Base-by-base conservation (phyloP, 2,797 vertebrate species). In the Hypotaenidia okinawae region DNA sequence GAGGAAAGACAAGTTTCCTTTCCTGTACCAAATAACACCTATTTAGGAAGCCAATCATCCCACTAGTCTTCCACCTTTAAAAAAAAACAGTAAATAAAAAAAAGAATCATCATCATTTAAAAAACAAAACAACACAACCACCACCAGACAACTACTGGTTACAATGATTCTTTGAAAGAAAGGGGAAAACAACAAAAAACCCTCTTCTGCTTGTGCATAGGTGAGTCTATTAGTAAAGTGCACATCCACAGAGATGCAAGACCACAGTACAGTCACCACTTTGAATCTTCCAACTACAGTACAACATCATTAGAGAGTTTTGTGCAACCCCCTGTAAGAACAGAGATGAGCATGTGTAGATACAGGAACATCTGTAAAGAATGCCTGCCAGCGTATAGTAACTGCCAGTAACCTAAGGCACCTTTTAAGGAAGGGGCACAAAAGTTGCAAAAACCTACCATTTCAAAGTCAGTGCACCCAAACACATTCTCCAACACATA, bases 131-230 rank as follows among this genome's bases (percentile, higher is more conserved):
- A 21, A 47, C 47, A 47, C 47, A 47, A 47, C 49, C 13, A 51
- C 24, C 19, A 51, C 23, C 16, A 52, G 6, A 3, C 9, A 70
- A 22, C 45, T 76, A n/a, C 4, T n/a, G 0, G 5, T 33, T 86
- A 58, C 4, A 55, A 13, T 11, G 37, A 51, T 32, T 76, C 13
- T 72, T 76, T 58, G 25, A 90, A 73, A 3, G 7, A 54, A 77
- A 73, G 5, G 8, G 8, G 22, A 41, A 49, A 84, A 41, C 24
- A 33, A 6, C 24, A 67, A 55, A 59, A 19, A 2, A 81, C 15
- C n/a, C 8, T 57, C 41, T 37, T 43, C 27, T 51, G 28, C 15
- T 6, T 2, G 2, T 13, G 16, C 7, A 23, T 3, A 5, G 3
- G 6, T 5, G 13, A 69, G 22, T 23, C 52, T 72, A 5, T 64